Evolutionary conservation across 1,140 invertebrate genomes (phyloP), one percentile per base, ranked within the genome.

Genomic region (Amyelois transitella): DNA sequence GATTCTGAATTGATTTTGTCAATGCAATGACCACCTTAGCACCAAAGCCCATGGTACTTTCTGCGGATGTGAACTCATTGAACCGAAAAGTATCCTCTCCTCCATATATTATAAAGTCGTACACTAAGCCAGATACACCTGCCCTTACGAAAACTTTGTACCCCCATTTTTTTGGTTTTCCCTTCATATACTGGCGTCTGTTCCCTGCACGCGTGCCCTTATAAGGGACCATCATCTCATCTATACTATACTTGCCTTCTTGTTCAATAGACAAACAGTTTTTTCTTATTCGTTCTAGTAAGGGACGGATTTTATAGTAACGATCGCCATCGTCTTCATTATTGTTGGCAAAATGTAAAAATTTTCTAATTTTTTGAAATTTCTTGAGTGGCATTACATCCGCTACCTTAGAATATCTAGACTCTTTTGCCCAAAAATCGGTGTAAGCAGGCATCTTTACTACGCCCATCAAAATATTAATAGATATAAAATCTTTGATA

Each of bases 171-270:
- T 68, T 60, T 1, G 64, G 67, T 64, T 77, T 70, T 7, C 66
- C 51, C 38, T 63, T 63, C 43, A 75, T 64, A 43, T 66, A 77
- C 55, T 77, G 68, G n/a, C 43, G 12, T 17, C 82, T 60, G 3
- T 58, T 62, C 0, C 74, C 77, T 8, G 75, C 73, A 60, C 74
- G 66, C 12, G 61, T 70, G 0, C 85, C 86, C 61, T 88, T 88
- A 54, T 80, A 88, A 5, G 72, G 68, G 0, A 88, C 58, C 76
- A 89, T 88, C 63, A 73, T 74, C 62, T 89, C 79, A 18, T 54
- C 53, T 4, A 54, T n/a, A 14, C 43, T 32, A 18, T 47, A 54
- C 1, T 8, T 3, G 7, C 38, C 55, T 58, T 76, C 70, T 14
- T 67, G 18, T 20, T 66, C 53, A 12, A 69, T 19, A 20, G 21